phyloP scores from a whole-genome alignment of 1,140 invertebrate species.

The Arion vulgaris region DNA sequence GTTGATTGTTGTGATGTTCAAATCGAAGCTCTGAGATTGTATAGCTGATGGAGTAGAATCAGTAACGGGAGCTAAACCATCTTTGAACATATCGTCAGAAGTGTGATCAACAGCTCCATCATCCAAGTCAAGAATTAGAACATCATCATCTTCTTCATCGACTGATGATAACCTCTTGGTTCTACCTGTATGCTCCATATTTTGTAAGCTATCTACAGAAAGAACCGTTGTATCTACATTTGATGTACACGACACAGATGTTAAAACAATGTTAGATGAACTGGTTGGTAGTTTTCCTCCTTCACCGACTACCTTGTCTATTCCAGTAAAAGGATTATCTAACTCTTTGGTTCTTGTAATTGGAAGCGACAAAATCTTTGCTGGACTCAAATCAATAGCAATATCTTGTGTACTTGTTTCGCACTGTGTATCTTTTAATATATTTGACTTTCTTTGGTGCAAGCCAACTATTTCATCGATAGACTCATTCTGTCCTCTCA shows the following conservation, averaged over 20 bases:
- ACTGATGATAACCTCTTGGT: not conserved
- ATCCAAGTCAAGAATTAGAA: constrained; percentile 26
- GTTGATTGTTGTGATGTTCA: not conserved
- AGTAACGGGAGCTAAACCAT: not conserved
- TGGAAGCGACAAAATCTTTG: not conserved
- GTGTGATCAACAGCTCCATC: constrained; percentile 1
- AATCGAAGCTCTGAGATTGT: not conserved
- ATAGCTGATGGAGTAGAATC: not conserved
- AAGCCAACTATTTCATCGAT: not conserved
- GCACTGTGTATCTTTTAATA: not conserved
- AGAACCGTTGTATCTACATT: not conserved
- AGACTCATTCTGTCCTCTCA: not conserved
- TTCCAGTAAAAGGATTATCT: not conserved
- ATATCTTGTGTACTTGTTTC: too few species aligned
- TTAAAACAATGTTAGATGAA: too few species aligned
- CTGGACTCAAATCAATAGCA: not conserved
- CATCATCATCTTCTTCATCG: constrained; percentile 31
- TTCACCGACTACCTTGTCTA: not conserved
- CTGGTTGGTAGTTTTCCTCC: not conserved
- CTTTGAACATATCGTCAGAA: not conserved
- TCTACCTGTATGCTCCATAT: not conserved
- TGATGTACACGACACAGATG: not conserved
- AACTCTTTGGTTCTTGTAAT: too few species aligned
- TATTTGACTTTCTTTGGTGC: not conserved
- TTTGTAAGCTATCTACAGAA: not conserved